A percentile compares a stretch with the other conserved stretches of the same genome.
Conservation (phyloP, 2,113 vertebrate genomes). For the Pungitius pungitius region DNA sequence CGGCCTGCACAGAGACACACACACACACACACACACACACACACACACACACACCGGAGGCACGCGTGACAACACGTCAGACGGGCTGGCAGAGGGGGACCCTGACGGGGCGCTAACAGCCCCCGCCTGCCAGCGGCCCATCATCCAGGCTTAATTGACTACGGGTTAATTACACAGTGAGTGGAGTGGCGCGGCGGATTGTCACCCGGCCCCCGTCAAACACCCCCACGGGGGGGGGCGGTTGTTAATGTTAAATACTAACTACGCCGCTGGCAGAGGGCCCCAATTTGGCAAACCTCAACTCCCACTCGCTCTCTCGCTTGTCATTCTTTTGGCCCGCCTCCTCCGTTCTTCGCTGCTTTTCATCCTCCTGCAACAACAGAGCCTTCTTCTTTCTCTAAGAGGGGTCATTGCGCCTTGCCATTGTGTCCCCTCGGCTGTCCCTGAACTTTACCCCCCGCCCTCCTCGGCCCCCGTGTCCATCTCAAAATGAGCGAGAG, state of each 20-base stretch:
- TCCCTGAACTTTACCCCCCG: conserved; percentile 31
- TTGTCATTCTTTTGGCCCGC: conserved; percentile 58
- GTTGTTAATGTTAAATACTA: conserved; percentile 76
- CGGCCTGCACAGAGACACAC: conserved; percentile 80
- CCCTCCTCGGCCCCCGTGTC: neutral
- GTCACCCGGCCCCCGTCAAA: conserved; percentile 69
- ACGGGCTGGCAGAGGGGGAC: conserved; percentile 50
- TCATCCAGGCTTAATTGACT: conserved; percentile 75
- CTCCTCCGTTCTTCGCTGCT: conserved; percentile 55
- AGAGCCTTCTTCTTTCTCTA: conserved; percentile 43
- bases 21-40: conserved; percentile 18
- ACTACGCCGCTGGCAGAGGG: conserved; percentile 60
- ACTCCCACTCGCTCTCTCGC: conserved; percentile 65
- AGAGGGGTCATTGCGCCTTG: too few relatives aligned
- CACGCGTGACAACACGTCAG: conserved; percentile 9
- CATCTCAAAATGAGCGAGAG: conserved; percentile 29
- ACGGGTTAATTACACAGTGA: conserved; percentile 77
- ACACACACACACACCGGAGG: conserved; percentile 5
- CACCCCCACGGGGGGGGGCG: conserved; percentile 76
- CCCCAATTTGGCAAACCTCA: conserved; percentile 68
- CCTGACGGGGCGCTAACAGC: conserved; percentile 60
- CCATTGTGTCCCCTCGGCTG: conserved; percentile 18
- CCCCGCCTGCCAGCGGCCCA: conserved; percentile 57
- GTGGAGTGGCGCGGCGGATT: conserved; percentile 59
- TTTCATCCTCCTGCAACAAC: conserved; percentile 42